Conservation (phyloP, 2,888 invertebrate species). For the Dynastes hyllus region DNA sequence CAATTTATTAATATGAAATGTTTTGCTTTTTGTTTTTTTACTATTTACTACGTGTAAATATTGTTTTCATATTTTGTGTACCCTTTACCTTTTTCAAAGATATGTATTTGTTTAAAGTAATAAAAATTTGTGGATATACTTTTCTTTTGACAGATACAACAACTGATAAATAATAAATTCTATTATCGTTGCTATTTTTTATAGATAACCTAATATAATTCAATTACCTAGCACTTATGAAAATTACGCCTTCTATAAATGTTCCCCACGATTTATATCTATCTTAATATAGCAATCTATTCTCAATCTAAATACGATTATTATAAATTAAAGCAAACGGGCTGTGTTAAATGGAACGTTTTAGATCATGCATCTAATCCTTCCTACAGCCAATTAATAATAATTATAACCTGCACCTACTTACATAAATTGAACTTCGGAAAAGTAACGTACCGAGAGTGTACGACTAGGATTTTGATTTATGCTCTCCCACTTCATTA, state of each 20-base stretch:
- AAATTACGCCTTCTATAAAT: neutral
- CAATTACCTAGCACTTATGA: neutral
- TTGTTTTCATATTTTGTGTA: too few relatives aligned
- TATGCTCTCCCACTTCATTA: neutral
- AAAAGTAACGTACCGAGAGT: too few relatives aligned
- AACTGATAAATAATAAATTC: too few relatives aligned
- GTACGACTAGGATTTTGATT: neutral
- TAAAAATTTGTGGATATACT: too few relatives aligned
- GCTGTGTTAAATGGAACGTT: slow-evolving; percentile 6
- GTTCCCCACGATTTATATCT: slow-evolving; percentile 10
- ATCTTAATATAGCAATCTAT: slow-evolving; percentile 16
- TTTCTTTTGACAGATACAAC: too few relatives aligned
- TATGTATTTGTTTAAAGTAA: too few relatives aligned
- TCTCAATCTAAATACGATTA: slow-evolving; percentile 32
- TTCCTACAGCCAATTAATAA: slow-evolving; percentile 28
- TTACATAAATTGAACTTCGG: slow-evolving; percentile 1
- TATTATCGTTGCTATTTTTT: too few relatives aligned
- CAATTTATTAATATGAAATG: too few relatives aligned
- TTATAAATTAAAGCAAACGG: slow-evolving; percentile 30
- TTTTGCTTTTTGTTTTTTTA: too few relatives aligned
- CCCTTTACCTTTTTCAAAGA: too few relatives aligned
- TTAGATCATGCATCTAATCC: slow-evolving; percentile 21
- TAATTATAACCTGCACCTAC: slow-evolving; percentile 21
- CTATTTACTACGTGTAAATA: too few relatives aligned
- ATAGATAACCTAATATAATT: neutral